phyloP scores from a whole-genome alignment of 2,888 invertebrate species.

The Lasius fuliginosus region DNA sequence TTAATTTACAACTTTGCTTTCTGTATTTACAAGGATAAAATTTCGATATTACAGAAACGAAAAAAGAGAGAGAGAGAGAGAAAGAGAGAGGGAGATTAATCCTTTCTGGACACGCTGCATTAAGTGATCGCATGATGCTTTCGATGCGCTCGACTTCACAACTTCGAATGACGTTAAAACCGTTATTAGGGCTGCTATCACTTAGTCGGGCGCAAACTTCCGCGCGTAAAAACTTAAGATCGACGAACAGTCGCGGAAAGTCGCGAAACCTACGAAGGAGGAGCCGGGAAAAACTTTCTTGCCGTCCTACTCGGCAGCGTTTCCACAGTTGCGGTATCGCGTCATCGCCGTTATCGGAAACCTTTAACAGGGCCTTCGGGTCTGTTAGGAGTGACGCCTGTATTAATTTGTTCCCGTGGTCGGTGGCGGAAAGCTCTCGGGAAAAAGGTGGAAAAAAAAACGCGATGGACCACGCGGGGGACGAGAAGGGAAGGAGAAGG shows the following conservation, averaged over 20 bases:
- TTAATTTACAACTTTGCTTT: slow-evolving; percentile 49
- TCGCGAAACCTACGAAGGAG: slow-evolving; percentile 30
- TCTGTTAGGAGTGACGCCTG: slow-evolving; percentile 54
- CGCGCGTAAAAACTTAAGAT: slow-evolving; percentile 43
- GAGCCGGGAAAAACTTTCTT: slow-evolving; percentile 27
- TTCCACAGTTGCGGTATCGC: slow-evolving; percentile 37
- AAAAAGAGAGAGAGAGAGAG: neutral
- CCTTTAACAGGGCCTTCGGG: slow-evolving; percentile 36
- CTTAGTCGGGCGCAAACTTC: slow-evolving; percentile 48
- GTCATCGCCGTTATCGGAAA: slow-evolving; percentile 45
- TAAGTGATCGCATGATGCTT: slow-evolving; percentile 33
- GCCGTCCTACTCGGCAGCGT: slow-evolving; percentile 17
- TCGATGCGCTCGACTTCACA: slow-evolving; percentile 8
- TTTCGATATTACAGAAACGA: slow-evolving; percentile 20
- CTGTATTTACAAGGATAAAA: slow-evolving; percentile 26
- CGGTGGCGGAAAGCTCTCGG: slow-evolving; percentile 24
- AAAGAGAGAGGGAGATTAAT: neutral
- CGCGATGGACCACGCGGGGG: neutral
- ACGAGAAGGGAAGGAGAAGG: slow-evolving; percentile 17
- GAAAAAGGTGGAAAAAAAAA: slow-evolving; percentile 53
- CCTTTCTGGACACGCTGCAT: neutral
- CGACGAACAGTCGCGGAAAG: slow-evolving; percentile 41
- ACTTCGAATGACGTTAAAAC: slow-evolving; percentile 25
- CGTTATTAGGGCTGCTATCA: slow-evolving; percentile 50
- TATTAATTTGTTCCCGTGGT: slow-evolving; percentile 67